phyloP scores from a whole-genome alignment of 2,797 vertebrate species.

The Siniperca scherzeri region DNA sequence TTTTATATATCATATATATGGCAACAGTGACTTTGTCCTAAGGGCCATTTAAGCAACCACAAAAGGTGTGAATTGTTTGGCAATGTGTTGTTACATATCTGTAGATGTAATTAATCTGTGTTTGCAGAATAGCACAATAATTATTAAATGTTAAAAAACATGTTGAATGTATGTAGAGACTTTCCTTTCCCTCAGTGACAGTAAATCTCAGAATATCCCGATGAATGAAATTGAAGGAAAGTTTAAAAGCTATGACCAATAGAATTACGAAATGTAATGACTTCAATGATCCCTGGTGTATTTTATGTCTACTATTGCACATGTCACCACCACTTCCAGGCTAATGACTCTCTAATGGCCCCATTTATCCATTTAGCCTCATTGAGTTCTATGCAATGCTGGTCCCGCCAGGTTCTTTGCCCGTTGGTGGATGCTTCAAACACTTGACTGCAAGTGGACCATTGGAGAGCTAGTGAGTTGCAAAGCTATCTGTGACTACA shows the following conservation, averaged over 20 bases:
- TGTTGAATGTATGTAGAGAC: not conserved
- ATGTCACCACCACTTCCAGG: conserved; percentile 71
- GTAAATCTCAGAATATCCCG: conserved; percentile 5
- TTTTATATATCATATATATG: not conserved
- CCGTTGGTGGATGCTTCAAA: conserved; percentile 60
- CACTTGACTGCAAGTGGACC: conserved; percentile 68
- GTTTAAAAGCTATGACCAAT: conserved; percentile 54
- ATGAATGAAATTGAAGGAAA: conserved; percentile 20
- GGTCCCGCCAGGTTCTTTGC: conserved; percentile 63
- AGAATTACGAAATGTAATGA: conserved; percentile 59
- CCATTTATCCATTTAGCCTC: conserved; percentile 83
- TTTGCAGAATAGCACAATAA: not conserved
- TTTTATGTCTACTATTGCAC: conserved; percentile 64
- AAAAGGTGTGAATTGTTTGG: conserved; percentile 9
- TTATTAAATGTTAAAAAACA: not conserved
- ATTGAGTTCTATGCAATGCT: conserved; percentile 73
- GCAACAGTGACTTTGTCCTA: conserved; percentile 23
- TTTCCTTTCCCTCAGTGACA: not conserved
- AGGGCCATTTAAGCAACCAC: not conserved
- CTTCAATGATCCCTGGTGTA: conserved; percentile 60
- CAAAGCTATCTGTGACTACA: conserved; percentile 45
- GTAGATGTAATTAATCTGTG: not conserved
- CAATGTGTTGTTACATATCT: not conserved
- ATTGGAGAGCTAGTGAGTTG: conserved; percentile 62
- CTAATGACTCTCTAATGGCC: conserved; percentile 79